Percentiles rank a stretch among this genome's conserved stretches.
These are phyloP conservation scores for Caenorhabditis elegans DNA, from an alignment of 1,140 invertebrate genomes.

Conservation along the genomic window WBcel235 BX284603.4:9910501-9911000, in stretches of 20 bases:
- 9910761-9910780: slow-evolving; percentile 10
- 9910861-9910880: slow-evolving; percentile 20
- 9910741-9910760: not conserved
- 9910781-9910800: slow-evolving; percentile 12
- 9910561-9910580: not conserved
- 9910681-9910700: not conserved
- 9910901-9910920: slow-evolving; percentile 59
- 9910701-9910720: not conserved
- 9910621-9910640: not conserved
- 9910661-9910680: slow-evolving; percentile 2
- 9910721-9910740: slow-evolving; percentile 12
- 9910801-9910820: slow-evolving; percentile 33
- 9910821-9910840: slow-evolving; percentile 23
- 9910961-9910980: slow-evolving; percentile 41
- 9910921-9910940: slow-evolving; percentile 46
- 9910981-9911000: slow-evolving; percentile 27
- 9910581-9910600: too few species aligned
- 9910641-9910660: slow-evolving; percentile 14
- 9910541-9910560: slow-evolving; percentile 16
- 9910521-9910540: not conserved
- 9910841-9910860: slow-evolving; percentile 7
- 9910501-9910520: not conserved
- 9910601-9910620: not conserved
- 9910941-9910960: not conserved
- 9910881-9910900: not conserved